These are phyloP conservation scores for Drosophila serrata DNA, from an alignment of 1,140 invertebrate genomes.

Conservation along the genomic window DNA sequence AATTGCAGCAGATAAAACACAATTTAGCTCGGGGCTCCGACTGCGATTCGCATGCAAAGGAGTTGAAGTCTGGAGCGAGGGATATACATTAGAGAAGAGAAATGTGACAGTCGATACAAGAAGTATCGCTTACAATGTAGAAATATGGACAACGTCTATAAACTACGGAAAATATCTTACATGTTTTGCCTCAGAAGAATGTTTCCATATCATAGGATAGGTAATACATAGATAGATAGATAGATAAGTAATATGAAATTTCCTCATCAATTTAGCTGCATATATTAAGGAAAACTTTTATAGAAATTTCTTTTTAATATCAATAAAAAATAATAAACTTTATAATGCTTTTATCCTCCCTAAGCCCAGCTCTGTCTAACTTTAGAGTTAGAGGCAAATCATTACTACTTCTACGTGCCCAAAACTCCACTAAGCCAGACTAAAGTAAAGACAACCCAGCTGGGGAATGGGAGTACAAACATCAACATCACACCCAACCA, in stretches of 20 bases:
- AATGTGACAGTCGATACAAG: not conserved
- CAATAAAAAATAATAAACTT: not conserved
- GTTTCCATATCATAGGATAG: too few species aligned
- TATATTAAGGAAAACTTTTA: not conserved
- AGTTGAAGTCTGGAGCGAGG: conserved; percentile 13
- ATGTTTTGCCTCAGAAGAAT: too few species aligned
- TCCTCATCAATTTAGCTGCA: not conserved
- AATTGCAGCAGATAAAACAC: conserved; percentile 80
- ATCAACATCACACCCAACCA: conserved; percentile 75
- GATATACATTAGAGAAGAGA: conserved; percentile 1
- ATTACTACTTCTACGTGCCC: conserved; percentile 58
- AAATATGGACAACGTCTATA: not conserved
- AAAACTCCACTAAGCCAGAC: not conserved
- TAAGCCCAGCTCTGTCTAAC: not conserved
- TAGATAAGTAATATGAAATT: not conserved
- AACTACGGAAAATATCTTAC: too few species aligned
- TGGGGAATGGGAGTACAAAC: conserved; percentile 45
- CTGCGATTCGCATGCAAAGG: conserved; percentile 42
- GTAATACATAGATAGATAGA: too few species aligned
- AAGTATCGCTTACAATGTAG: conserved; percentile 3
- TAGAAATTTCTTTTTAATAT: not conserved
- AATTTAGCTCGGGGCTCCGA: conserved; percentile 59
- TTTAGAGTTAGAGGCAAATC: conserved; percentile 53
- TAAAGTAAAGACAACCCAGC: not conserved
- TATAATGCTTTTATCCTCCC: not conserved